These are phyloP conservation scores for Ectropis crepuscularia DNA, from an alignment of 2,888 invertebrate species.

Conservation along the genomic window DNA sequence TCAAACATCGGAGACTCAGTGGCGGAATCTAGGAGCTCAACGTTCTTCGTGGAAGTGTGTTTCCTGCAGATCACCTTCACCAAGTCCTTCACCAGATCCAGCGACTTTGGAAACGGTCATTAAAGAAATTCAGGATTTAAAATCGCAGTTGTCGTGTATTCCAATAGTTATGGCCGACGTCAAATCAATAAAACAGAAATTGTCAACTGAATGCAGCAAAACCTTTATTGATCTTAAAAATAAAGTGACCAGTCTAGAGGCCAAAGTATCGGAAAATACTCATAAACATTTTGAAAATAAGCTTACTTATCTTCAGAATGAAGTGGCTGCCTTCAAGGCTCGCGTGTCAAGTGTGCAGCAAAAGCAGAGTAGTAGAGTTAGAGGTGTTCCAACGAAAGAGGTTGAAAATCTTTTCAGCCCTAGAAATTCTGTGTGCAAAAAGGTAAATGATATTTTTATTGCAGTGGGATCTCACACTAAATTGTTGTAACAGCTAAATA, in stretches of 20 bases:
- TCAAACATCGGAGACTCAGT: conserved; percentile 30
- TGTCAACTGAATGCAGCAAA: conserved; percentile 15
- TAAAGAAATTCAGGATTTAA: conserved; percentile 35
- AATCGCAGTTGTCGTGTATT: conserved; percentile 27
- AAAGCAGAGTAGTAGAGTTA: conserved; percentile 38
- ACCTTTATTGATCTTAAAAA: conserved; percentile 19
- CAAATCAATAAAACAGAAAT: conserved; percentile 28
- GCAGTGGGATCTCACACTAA: not conserved
- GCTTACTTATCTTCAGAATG: conserved; percentile 21
- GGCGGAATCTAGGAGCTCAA: conserved; percentile 23
- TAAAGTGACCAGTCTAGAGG: conserved; percentile 18
- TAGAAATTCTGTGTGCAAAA: conserved; percentile 15
- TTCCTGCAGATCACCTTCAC: conserved; percentile 22
- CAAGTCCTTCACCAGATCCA: conserved; percentile 12
- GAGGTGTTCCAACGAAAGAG: conserved; percentile 39
- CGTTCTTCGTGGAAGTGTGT: conserved; percentile 35
- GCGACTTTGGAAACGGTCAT: conserved; percentile 31
- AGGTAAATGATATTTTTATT: conserved; percentile 8
- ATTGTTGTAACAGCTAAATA: not conserved
- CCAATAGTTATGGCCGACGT: conserved; percentile 29
- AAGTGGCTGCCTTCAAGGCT: conserved; percentile 17
- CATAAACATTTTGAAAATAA: conserved; percentile 22
- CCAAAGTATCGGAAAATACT: conserved; percentile 13
- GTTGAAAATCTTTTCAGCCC: conserved; percentile 34
- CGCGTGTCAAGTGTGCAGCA: conserved; percentile 27